phyloP scores from a whole-genome alignment of 2,113 vertebrate species.

The Polypterus senegalus region DNA sequence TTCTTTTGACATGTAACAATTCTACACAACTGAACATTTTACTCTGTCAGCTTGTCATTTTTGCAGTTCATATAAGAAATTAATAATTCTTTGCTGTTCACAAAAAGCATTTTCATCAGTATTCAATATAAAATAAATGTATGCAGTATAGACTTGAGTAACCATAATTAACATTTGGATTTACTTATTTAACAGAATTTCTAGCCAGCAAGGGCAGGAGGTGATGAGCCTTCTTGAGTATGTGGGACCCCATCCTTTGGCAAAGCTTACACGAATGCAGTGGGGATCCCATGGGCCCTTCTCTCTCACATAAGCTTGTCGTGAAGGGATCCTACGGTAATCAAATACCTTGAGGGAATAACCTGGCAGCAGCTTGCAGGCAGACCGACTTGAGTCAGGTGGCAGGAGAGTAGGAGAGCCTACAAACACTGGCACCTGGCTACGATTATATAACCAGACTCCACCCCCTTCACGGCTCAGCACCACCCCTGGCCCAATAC shows the following conservation, averaged over 20 bases:
- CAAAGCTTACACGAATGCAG: slow-evolving; percentile 40
- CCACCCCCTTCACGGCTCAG: slow-evolving; percentile 27
- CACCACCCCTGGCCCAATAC: slow-evolving; percentile 36
- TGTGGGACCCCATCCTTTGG: slow-evolving; percentile 43
- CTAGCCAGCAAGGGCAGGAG: slow-evolving; percentile 45
- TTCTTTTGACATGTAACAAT: too few relatives aligned
- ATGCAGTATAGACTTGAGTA: too few relatives aligned
- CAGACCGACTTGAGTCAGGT: rapidly evolving
- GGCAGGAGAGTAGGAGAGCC: slow-evolving; percentile 32
- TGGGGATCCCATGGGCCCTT: slow-evolving; percentile 34
- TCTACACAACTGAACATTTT: too few relatives aligned
- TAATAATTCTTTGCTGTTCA: too few relatives aligned
- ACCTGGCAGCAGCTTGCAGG: slow-evolving; percentile 33
- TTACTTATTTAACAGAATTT: slow-evolving; percentile 30
- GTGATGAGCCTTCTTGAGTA: slow-evolving; percentile 43
- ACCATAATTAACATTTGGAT: too few relatives aligned
- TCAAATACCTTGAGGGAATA: slow-evolving; percentile 38
- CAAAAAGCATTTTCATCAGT: too few relatives aligned
- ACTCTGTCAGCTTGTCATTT: too few relatives aligned
- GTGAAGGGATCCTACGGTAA: not conserved
- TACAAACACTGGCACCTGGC: slow-evolving; percentile 38
- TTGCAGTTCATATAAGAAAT: too few relatives aligned
- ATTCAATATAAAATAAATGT: too few relatives aligned
- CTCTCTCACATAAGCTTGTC: not conserved
- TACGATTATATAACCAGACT: slow-evolving; percentile 36